Percentiles rank a stretch among this genome's conserved stretches.
These are phyloP conservation scores for Argentina silus DNA, from an alignment of 2,797 vertebrate genomes.

Conservation along the genomic window DNA sequence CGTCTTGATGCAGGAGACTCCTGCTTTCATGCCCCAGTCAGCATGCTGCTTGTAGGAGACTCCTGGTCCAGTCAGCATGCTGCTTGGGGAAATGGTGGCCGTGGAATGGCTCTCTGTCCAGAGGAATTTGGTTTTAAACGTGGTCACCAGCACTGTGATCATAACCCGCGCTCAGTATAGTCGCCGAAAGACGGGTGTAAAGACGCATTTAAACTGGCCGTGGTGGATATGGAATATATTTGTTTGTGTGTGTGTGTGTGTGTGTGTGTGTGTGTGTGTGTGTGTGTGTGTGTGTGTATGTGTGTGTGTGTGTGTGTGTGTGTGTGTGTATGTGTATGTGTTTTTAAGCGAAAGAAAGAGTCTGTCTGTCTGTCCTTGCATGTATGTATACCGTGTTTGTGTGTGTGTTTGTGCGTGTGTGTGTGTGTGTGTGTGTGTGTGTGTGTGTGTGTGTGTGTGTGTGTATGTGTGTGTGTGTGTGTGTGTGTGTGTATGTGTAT, in stretches of 20 bases:
- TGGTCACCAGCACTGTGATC: slow-evolving; percentile 9
- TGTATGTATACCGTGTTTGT: not conserved
- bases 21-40: no score
- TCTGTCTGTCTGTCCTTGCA: not conserved
- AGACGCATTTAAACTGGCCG: slow-evolving; percentile 15
- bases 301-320: not conserved
- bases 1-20: no score
- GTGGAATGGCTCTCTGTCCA: slow-evolving; percentile 33
- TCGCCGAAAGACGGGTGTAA: slow-evolving; percentile 27
- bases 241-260: slow-evolving; percentile 3
- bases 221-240: not conserved
- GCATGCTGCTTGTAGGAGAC: no score
- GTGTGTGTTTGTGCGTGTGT: not conserved
- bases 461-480: not conserved
- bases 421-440: no score
- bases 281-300: not conserved
- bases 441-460: not conserved
- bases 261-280: not conserved
- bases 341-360: no score
- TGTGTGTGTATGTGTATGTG: not conserved
- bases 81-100: no score
- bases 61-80: no score
- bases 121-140: slow-evolving; percentile 68
- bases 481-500: not conserved
- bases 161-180: slow-evolving; percentile 18